Evolutionary conservation across 2,797 vertebrate species (phyloP), one percentile per base, ranked within the genome.

Genomic region (Sorex maritimensis): DNA sequence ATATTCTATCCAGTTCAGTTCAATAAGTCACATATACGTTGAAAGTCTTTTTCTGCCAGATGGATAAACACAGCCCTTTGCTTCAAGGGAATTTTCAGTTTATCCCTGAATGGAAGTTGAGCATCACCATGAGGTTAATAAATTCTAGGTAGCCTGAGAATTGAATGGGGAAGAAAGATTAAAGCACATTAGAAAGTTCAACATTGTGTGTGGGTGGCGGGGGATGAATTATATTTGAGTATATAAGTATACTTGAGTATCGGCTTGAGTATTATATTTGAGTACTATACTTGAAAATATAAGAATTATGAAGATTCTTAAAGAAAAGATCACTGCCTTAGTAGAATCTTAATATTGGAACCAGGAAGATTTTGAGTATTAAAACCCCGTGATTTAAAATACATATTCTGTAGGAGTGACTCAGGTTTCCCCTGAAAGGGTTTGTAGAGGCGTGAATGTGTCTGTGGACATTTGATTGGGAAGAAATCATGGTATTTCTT

Each of bases 91-190:
- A 1, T 81, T 83, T 44, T 73, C 23, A 38, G 7, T 84, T 87
- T 81, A 13, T 88, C 4, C 30, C 28, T 65, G 41, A 24, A 86
- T 74, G 80, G 58, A 81, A 88, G 21, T 74, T 71, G 82, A 71
- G n/a, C 15, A 71, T n/a, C 5, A 19, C 23, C 0, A 68, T 11
- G 61, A 75, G 8, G 34, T 55, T 72, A 81, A 26, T 74, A 88
- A 77, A 58, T 88, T 30, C 8, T 23, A 87, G 41, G 2, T 44
- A 61, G n/a, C 34, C 19, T 41, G 38, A 28, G 24, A 92, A 8
- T 74, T 90, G 74, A 89, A 67, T 73, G 11, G 23, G 34, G 26
- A 86, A 15, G 28, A 38, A 71, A 46, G 55, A 82, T 81, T 23
- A 49, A 0, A 61, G 8, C 2, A 67, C 5, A 30, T 55, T 72